A percentile compares a stretch with the other conserved stretches of the same genome.
phyloP scores from a whole-genome alignment of 2,888 invertebrate species.

The Chironomus riparius region DNA sequence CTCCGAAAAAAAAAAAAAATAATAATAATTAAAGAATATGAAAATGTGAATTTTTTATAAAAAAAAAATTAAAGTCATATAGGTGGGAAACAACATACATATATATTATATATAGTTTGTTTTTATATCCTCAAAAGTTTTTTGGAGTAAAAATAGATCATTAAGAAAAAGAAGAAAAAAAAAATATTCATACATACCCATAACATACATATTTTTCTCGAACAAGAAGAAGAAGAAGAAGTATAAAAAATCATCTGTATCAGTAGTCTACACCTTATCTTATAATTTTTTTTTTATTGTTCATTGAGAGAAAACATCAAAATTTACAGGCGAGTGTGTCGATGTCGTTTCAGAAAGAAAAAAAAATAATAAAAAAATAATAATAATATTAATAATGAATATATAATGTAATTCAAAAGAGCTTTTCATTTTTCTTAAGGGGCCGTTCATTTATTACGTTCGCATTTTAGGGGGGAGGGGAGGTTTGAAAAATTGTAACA shows the following conservation, averaged over 20 bases:
- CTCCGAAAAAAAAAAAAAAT: neutral
- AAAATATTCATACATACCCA: slow-evolving; percentile 1
- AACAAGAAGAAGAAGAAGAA: neutral
- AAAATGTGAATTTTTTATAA: slow-evolving; percentile 12
- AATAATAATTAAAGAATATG: neutral
- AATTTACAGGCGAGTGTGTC: neutral
- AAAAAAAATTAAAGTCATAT: slow-evolving; percentile 15
- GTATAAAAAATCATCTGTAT: slow-evolving; percentile 7
- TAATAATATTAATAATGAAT: neutral
- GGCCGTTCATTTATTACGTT: too few relatives aligned
- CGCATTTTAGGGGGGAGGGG: too few relatives aligned
- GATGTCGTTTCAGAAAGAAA: neutral
- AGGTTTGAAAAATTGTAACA: too few relatives aligned
- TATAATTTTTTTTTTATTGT: slow-evolving; percentile 10
- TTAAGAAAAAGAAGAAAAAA: slow-evolving; percentile 14
- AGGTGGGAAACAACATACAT: slow-evolving; percentile 14
- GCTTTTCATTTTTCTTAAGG: neutral
- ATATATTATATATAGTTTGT: slow-evolving; percentile 14
- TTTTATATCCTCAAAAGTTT: slow-evolving; percentile 24
- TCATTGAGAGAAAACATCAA: slow-evolving; percentile 12
- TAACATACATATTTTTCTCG: slow-evolving; percentile 6
- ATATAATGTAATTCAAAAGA: neutral
- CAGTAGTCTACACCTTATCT: slow-evolving; percentile 21
- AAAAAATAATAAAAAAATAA: neutral
- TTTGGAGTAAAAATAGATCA: slow-evolving; percentile 25